Conservation (phyloP, 2,797 vertebrate species). For the Gymnoscopelus braueri region DNA sequence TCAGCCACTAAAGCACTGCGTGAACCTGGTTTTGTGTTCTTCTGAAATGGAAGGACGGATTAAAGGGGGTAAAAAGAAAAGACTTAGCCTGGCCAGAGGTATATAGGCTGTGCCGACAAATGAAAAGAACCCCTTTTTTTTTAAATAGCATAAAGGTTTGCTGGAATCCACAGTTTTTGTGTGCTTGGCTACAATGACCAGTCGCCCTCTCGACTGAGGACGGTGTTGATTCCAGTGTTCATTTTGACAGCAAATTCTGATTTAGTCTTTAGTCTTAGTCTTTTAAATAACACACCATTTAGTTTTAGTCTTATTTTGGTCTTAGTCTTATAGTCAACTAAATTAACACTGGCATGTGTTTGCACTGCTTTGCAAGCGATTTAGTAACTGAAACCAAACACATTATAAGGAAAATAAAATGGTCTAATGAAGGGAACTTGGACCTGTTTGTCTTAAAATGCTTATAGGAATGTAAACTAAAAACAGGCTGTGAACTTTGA, state of each 20-base stretch:
- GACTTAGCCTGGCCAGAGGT: constrained; percentile 87
- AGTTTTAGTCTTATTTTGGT: too few relatives aligned
- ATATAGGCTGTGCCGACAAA: constrained; percentile 79
- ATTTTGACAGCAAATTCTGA: too few relatives aligned
- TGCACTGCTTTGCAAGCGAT: constrained; percentile 79
- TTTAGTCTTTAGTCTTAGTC: too few relatives aligned
- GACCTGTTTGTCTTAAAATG: too few relatives aligned
- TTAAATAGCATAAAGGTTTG: constrained; percentile 87
- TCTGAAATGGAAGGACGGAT: constrained; percentile 91
- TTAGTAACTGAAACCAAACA: background rate
- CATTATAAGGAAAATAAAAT: too few relatives aligned
- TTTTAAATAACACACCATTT: too few relatives aligned
- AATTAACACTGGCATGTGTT: constrained; percentile 76
- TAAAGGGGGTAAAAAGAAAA: constrained; percentile 84
- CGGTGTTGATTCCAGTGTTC: constrained; percentile 69
- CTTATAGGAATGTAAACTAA: too few relatives aligned
- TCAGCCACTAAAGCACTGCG: constrained; percentile 94
- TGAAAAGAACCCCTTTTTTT: constrained; percentile 83
- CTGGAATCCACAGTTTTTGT: constrained; percentile 88
- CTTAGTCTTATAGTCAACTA: too few relatives aligned
- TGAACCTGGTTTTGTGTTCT: constrained; percentile 94
- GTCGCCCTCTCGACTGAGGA: constrained; percentile 77
- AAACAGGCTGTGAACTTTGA: too few relatives aligned
- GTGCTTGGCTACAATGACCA: constrained; percentile 81
- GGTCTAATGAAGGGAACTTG: too few relatives aligned